Base-by-base conservation (phyloP, 1,140 invertebrate species). In the Neodiprion virginianus region DNA sequence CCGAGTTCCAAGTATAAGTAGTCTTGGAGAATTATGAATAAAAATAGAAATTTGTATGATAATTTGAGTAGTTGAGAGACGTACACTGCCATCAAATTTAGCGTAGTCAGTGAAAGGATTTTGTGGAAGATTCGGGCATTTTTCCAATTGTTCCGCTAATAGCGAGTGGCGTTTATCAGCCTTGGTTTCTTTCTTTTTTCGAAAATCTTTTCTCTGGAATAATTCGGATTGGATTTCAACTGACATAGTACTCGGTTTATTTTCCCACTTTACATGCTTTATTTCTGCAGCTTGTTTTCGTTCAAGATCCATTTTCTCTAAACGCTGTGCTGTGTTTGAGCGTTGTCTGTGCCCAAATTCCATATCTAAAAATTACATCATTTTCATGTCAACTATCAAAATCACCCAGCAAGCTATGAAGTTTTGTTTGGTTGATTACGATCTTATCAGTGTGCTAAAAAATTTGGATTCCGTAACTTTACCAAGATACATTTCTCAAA, bases 41-140 rank as follows among this genome's bases (percentile, higher is more conserved):
- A 48, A 40, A 40, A 40, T 40, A 40, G 28, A 40, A 40, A 40
- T 40, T 40, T 40, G 28, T 40, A 40, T 40, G 12, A 68, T 75
- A 40, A 40, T 11, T 72, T 71, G 17, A 21, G 11, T 10, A 47
- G 72, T 75, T 75, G 28, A 40, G 28, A 68, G 73, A 82, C 87
- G 83, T 86, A 91, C 94, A 81, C 91, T 94, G 75, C 96, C 97
- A 91, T 99, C 97, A 88, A 95, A 98, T 86, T 94, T 96, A 12
- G 96, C 94, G 90, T 94, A 99, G 83, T 96, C 94, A 69, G 94
- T 91, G 87, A 96, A 98, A 28, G 96, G 95, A 89, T 97, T 97
- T 79, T 93, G 90, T 28, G 94, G 93, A 71, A 94, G 82, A 82
- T 92, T 90, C 0, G 94, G 93, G 81, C 91, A 94, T 77, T 93